phyloP scores from a whole-genome alignment of 2,888 invertebrate species.

The Neoascia interrupta region DNA sequence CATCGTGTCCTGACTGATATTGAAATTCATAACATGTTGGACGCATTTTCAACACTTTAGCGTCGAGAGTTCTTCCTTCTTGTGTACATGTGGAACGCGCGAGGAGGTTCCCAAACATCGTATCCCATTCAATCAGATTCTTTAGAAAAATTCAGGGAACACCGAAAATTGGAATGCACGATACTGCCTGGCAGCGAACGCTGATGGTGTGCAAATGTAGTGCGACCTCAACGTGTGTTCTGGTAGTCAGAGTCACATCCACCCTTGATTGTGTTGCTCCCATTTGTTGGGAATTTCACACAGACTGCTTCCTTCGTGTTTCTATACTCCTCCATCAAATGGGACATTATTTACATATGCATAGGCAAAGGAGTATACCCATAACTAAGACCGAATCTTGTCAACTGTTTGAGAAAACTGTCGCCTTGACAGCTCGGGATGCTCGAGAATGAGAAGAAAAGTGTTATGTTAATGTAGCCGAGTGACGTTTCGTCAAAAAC shows the following conservation, averaged over 20 bases:
- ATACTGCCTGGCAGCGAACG: background rate
- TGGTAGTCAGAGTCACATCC: constrained; percentile 6
- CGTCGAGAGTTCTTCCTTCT: background rate
- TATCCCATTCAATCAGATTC: constrained; percentile 40
- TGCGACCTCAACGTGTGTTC: background rate
- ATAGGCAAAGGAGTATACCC: constrained; percentile 2
- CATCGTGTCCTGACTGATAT: constrained; percentile 35
- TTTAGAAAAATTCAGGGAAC: constrained; percentile 30
- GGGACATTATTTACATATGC: constrained; percentile 42
- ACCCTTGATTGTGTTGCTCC: constrained; percentile 14
- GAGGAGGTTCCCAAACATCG: constrained; percentile 5
- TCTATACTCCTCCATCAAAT: constrained; percentile 2
- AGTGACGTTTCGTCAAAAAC: constrained; percentile 54
- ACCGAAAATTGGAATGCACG: constrained; percentile 28
- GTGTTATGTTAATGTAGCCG: constrained; percentile 51
- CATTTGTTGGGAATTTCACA: constrained; percentile 22
- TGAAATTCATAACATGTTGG: constrained; percentile 60
- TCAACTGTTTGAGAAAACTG: constrained; percentile 17
- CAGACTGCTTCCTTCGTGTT: constrained; percentile 7
- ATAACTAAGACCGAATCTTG: constrained; percentile 12
- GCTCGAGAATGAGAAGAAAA: constrained; percentile 21
- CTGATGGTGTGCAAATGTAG: constrained; percentile 3
- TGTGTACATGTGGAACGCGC: background rate
- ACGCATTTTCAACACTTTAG: constrained; percentile 54
- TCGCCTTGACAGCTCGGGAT: constrained; percentile 26